Evolutionary conservation across 2,113 vertebrate species (phyloP).

Genomic region (Procavia capensis): DNA sequence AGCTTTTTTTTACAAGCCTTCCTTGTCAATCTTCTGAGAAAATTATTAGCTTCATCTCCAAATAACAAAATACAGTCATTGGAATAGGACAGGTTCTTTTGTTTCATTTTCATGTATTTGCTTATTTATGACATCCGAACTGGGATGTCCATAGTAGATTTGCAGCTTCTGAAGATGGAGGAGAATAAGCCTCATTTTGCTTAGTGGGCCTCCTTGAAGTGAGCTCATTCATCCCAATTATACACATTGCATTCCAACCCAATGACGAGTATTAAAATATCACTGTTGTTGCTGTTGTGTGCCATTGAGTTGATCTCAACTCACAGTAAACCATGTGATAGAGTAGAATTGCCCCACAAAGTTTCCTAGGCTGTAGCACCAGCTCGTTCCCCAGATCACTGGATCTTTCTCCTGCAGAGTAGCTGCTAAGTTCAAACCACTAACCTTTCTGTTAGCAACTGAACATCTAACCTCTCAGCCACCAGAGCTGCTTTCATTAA

Average conservation of each 20-base stretch:
- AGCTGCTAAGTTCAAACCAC: not conserved
- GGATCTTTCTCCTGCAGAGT: no score
- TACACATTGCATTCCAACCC: not conserved
- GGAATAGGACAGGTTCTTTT: not conserved
- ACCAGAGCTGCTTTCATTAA: not conserved
- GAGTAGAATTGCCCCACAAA: not conserved
- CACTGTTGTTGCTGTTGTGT: not conserved
- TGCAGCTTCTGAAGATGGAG: not conserved
- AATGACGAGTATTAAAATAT: not conserved
- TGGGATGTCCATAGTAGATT: not conserved
- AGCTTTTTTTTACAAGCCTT: not conserved
- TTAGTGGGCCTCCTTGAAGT: rapidly evolving
- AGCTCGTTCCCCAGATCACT: no score
- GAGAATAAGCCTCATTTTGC: rapidly evolving
- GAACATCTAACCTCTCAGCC: no score
- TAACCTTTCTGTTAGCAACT: no score
- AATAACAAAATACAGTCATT: not conserved
- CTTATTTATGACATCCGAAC: not conserved
- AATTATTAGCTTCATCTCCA: not conserved
- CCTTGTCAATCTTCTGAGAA: not conserved
- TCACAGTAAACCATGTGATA: not conserved
- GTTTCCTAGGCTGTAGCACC: not conserved
- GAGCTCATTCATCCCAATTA: not conserved
- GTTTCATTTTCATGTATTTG: not conserved
- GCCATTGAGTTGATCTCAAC: not conserved